Evolutionary conservation across 2,888 invertebrate genomes (phyloP), one percentile per base, ranked within the genome.

Genomic region (Notocelia uddmanniana): DNA sequence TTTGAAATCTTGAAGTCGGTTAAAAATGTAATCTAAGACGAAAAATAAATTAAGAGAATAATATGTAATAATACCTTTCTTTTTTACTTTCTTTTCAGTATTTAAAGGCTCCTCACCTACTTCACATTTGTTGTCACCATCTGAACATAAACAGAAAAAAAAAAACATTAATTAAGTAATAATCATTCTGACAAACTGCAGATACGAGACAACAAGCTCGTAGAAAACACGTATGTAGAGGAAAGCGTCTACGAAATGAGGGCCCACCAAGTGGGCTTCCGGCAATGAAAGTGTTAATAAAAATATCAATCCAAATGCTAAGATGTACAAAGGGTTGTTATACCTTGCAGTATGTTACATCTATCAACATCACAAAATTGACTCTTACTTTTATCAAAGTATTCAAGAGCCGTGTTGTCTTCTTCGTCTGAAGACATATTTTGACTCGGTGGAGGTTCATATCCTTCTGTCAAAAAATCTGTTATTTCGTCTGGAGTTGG

Each of bases 311-410:
- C n/a, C n/a, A n/a, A n/a, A n/a, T n/a, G n/a, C n/a, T n/a, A n/a
- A n/a, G n/a, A n/a, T n/a, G n/a, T n/a, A n/a, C n/a, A n/a, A n/a
- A n/a, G n/a, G n/a, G n/a, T n/a, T n/a, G 26, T 23, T 15, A 19
- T 66, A 74, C 75, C 76, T 48, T 41, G 15, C 59, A 69, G 0
- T 71, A 78, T 70, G 60, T 78, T 73, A 72, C 31, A 15, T n/a
- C 3, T n/a, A 34, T 76, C 76, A 59, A 77, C 77, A 74, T 76
- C 75, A 77, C 76, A 77, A 66, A 81, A 77, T 73, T 79, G 75
- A 59, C 75, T 77, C 45, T 74, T 73, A 54, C 73, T 57, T 48
- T 54, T 75, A 58, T 76, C 75, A 76, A 70, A 77, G 54, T 74
- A 55, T 10, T 62, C 70, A 21, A 75, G 41, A 55, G 64, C 73